Evolutionary conservation across 2,888 invertebrate species (phyloP), one percentile per base, ranked within the genome.

Genomic region (Helobdella robusta): DNA sequence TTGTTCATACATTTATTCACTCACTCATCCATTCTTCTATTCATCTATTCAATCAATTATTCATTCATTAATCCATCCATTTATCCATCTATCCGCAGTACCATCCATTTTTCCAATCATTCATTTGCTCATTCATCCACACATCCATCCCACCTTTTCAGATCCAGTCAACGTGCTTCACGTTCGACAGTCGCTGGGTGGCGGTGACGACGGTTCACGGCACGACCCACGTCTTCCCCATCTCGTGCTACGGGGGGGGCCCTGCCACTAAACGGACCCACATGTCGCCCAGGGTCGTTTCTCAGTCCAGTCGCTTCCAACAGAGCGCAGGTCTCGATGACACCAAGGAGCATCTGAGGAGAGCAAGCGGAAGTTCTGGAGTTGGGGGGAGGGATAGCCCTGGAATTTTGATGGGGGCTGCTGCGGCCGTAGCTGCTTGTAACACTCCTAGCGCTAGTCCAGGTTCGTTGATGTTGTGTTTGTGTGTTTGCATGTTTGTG

Each of bases 181-280:
- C 94, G 0, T 83, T 86, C 67, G 97, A 98, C 82, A 88, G 80
- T 34, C 87, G 98, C 64, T 99, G 97, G 97, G 87, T 91, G n/a
- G 89, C 93, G 1, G 86, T 97, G 4, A 91, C 91, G 48, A 93
- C 97, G 0, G 84, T 93, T 65, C 86, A 94, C 69, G 98, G 97
- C 68, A 98, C 98, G 0, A 94, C 94, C 35, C 98, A 98, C 80
- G 88, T 98, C 70, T 98, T 95, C 82, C 92, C 97, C 11, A 85
- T 98, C 59, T 91, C 91, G 20, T 91, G 97, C 23, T 98, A 97
- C 79, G 95, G 95, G 71, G 94, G 80, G 80, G 80, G 97, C 61
- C 84, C 87, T 65, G 86, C 90, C 70, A 90, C 44, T 30, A 61
- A 56, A 40, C 40, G 66, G 25, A 66, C 66, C 20, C 66, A 66